These are phyloP conservation scores for Ammodytes marinus DNA, from an alignment of 2,113 vertebrate genomes.

Conservation along the genomic window DNA sequence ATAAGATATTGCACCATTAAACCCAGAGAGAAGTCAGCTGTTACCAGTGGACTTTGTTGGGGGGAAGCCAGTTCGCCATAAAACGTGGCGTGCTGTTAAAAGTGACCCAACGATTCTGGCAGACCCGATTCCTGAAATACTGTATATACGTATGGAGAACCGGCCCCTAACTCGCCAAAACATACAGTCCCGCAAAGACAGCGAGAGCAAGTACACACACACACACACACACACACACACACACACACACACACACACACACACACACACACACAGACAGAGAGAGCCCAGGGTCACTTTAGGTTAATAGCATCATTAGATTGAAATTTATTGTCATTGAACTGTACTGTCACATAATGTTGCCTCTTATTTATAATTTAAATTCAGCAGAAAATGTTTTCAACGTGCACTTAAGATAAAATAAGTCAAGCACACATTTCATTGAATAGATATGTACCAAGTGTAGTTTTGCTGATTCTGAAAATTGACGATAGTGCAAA, in stretches of 20 bases:
- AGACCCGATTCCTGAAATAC: not conserved
- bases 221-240: not conserved
- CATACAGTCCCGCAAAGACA: not conserved
- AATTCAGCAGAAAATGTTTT: slow-evolving; percentile 1
- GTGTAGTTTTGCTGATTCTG: slow-evolving; percentile 14
- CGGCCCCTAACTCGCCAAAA: not conserved
- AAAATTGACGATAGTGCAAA: slow-evolving; percentile 42
- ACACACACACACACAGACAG: not conserved
- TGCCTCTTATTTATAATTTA: not conserved
- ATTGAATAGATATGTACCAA: not conserved
- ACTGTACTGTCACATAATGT: not conserved
- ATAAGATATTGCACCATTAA: not conserved
- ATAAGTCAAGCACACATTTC: not conserved
- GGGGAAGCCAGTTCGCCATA: not conserved
- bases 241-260: not conserved
- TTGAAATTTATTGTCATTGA: no score
- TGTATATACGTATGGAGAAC: not conserved
- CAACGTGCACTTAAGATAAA: not conserved
- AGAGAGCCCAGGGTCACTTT: not conserved
- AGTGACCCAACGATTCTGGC: not conserved
- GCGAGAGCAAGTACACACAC: not conserved
- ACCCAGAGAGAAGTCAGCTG: not conserved
- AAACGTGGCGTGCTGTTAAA: slow-evolving; percentile 7
- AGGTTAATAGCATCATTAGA: slow-evolving; percentile 10
- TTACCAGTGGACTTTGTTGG: not conserved